Conservation (phyloP, 2,113 vertebrate species). For the Emydocephalus ijimae region DNA sequence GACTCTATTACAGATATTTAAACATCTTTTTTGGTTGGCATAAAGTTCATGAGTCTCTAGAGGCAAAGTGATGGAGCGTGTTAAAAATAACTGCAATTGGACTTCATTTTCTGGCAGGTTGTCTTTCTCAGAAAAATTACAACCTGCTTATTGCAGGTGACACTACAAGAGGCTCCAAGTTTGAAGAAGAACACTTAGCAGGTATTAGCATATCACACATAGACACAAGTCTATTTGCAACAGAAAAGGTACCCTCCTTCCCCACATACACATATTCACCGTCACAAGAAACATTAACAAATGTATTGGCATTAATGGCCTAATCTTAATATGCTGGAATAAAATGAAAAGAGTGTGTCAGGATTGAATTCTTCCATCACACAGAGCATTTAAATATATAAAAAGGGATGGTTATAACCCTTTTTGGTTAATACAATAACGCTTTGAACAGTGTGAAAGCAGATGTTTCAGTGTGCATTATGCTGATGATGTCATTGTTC, state of each 20-base stretch:
- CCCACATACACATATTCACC: not conserved
- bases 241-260: not conserved
- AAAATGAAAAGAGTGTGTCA: conserved; percentile 36
- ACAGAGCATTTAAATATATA: conserved; percentile 40
- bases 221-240: conserved; percentile 19
- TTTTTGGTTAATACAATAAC: conserved; percentile 24
- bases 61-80: conserved; percentile 12
- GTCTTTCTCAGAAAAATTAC: conserved; percentile 17
- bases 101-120: conserved; percentile 48
- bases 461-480: conserved; percentile 32
- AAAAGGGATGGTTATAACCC: conserved; percentile 25
- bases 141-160: conserved; percentile 26
- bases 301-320: conserved; percentile 39
- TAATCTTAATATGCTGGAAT: conserved; percentile 33
- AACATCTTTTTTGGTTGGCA: conserved; percentile 47
- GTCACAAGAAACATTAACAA: not conserved
- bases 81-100: conserved; percentile 17
- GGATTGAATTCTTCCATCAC: conserved; percentile 26
- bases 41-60: conserved; percentile 46
- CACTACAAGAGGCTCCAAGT: not conserved
- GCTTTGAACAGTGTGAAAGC: conserved; percentile 14
- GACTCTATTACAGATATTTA: conserved; percentile 50
- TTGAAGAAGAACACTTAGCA: conserved; percentile 31
- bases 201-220: conserved; percentile 6
- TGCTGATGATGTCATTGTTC: conserved; percentile 38